A percentile compares a stretch with the other conserved stretches of the same genome.
phyloP scores from a whole-genome alignment of 2,113 vertebrate genomes.

The Damaliscus lunatus region DNA sequence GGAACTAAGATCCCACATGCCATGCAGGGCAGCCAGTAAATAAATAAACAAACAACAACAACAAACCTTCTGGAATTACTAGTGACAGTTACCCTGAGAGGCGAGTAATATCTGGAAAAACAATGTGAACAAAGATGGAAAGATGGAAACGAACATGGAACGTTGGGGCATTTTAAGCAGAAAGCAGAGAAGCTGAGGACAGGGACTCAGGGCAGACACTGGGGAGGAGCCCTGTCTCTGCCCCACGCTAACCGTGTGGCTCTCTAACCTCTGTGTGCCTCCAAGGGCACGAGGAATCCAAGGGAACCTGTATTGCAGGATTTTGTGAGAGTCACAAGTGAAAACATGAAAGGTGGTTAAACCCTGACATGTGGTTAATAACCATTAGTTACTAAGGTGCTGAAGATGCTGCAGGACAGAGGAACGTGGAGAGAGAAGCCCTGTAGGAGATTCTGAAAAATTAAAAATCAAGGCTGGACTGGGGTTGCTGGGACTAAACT shows the following conservation, averaged over 20 bases:
- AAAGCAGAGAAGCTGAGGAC: neutral
- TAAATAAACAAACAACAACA: neutral
- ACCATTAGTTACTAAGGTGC: rapidly evolving
- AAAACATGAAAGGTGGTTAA: neutral
- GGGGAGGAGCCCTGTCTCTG: neutral
- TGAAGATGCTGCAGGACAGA: neutral
- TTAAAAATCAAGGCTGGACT: neutral
- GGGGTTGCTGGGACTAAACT: neutral
- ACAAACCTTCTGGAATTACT: neutral
- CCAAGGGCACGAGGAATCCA: neutral
- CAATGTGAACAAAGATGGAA: neutral
- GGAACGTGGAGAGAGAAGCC: rapidly evolving
- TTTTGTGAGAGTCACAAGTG: neutral
- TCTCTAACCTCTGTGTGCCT: neutral
- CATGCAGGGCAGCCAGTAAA: neutral
- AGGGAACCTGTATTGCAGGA: rapidly evolving
- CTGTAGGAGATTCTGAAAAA: neutral
- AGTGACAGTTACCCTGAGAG: neutral
- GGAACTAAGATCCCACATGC: neutral
- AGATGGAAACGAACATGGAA: neutral
- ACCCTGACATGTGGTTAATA: neutral
- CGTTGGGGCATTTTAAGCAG: neutral
- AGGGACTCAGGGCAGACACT: neutral
- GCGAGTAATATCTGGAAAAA: neutral
- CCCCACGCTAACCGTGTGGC: rapidly evolving